These are phyloP conservation scores for Alexandromys fortis DNA, from an alignment of 2,113 vertebrate genomes.

Conservation along the genomic window DNA sequence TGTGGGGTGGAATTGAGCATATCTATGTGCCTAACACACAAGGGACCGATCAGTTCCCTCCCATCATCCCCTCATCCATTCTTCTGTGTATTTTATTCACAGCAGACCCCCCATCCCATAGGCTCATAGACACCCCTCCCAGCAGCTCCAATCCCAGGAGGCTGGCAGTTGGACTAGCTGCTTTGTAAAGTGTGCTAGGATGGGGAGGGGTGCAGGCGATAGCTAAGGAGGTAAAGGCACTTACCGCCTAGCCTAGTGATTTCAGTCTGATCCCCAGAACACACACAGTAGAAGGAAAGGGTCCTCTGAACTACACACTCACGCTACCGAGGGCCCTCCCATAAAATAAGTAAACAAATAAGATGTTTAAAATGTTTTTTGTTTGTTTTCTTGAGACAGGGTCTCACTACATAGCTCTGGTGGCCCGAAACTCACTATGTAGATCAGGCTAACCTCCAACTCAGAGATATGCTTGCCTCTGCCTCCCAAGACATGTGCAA, in stretches of 20 bases:
- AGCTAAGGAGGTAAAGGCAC: background rate
- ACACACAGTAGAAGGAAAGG: background rate
- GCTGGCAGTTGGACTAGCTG: background rate
- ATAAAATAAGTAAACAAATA: background rate
- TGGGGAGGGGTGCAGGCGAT: background rate
- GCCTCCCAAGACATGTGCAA: background rate
- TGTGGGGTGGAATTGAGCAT: background rate
- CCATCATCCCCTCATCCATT: too few species aligned
- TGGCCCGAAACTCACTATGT: background rate
- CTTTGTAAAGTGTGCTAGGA: background rate
- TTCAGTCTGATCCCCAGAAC: background rate
- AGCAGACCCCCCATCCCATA: rapidly evolving
- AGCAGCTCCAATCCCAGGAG: background rate
- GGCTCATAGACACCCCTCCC: background rate
- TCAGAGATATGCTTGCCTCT: background rate
- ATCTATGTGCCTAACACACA: rapidly evolving
- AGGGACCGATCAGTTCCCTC: background rate
- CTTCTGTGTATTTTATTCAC: background rate
- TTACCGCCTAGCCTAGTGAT: background rate
- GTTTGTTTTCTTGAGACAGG: background rate
- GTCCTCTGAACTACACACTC: background rate
- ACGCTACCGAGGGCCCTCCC: too few species aligned
- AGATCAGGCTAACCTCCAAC: background rate
- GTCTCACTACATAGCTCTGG: background rate
- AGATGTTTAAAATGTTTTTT: background rate